phyloP scores from a whole-genome alignment of 35 echinoderm and acorn worm genomes.

The Ptychodera flava region DNA sequence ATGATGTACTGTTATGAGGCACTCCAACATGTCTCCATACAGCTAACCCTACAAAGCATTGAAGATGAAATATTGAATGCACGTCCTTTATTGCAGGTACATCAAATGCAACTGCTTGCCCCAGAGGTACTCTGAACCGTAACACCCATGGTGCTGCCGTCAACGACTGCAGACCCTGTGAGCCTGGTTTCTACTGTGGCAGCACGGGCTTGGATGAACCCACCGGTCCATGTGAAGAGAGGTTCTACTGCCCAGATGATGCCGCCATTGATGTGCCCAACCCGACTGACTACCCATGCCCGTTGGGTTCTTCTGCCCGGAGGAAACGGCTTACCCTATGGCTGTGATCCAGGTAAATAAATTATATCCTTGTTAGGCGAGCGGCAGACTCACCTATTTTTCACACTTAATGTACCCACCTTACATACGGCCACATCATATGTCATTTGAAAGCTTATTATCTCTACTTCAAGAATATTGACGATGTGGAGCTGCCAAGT shows the following conservation, averaged over 20 bases:
- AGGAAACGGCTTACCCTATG: conserved; percentile 55
- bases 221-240: conserved; percentile 35
- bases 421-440: too few species aligned
- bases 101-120: conserved; percentile 54
- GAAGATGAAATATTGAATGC: too few species aligned
- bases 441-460: too few species aligned
- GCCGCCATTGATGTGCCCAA: conserved; percentile 50
- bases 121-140: conserved; percentile 75
- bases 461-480: too few species aligned
- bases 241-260: conserved; percentile 82
- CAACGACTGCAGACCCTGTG: conserved; percentile 61
- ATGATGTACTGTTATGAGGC: too few species aligned
- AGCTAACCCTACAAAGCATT: too few species aligned
- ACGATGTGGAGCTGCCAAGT: too few species aligned
- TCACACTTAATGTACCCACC: too few species aligned
- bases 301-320: conserved; percentile 70
- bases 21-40: too few species aligned
- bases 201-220: conserved; percentile 42
- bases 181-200: conserved; percentile 59
- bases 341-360: conserved; percentile 91
- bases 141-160: conserved; percentile 29
- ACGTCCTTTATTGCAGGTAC: conserved; percentile 51
- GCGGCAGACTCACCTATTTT: too few species aligned
- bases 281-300: conserved; percentile 63
- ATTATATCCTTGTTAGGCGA: too few species aligned